phyloP scores from a whole-genome alignment of 2,797 vertebrate species.

The Botia kubotai region DNA sequence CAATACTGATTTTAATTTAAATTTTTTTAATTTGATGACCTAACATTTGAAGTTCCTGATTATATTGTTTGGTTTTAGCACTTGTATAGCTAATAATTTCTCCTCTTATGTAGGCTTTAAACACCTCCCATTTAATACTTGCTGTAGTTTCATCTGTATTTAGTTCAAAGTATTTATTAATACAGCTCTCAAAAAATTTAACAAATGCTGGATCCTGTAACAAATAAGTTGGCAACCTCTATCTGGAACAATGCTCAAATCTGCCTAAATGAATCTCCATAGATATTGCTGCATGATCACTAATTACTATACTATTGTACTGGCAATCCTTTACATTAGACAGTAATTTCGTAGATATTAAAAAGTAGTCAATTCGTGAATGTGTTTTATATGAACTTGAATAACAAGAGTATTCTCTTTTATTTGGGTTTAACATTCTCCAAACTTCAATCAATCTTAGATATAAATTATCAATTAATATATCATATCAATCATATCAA shows the following conservation, averaged over 20 bases:
- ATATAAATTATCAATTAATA: constrained; percentile 19
- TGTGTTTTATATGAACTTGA: constrained; percentile 30
- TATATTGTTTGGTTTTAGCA: constrained; percentile 9
- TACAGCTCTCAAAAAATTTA: constrained; percentile 29
- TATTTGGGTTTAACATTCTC: constrained; percentile 5
- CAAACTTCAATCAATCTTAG: constrained; percentile 20
- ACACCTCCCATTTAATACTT: constrained; percentile 37
- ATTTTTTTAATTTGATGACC: constrained; percentile 29
- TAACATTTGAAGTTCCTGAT: constrained; percentile 22
- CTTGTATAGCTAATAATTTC: constrained; percentile 41
- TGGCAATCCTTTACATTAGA: constrained; percentile 13
- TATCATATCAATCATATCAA: background rate
- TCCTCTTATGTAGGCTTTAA: constrained; percentile 16
- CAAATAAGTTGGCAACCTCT: constrained; percentile 17
- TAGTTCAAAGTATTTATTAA: constrained; percentile 31
- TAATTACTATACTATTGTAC: constrained; percentile 34
- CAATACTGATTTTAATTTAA: constrained; percentile 3
- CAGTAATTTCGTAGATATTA: constrained; percentile 6
- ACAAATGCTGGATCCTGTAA: constrained; percentile 35
- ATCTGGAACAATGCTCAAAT: constrained; percentile 7
- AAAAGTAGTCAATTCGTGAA: constrained; percentile 29
- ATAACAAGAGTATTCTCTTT: constrained; percentile 33
- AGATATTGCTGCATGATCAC: constrained; percentile 18
- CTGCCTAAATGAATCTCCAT: background rate
- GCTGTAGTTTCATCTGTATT: constrained; percentile 33